Evolutionary conservation across 2,888 invertebrate species (phyloP), one percentile per base, ranked within the genome.

Genomic region (Deladenus siricidicola): DNA sequence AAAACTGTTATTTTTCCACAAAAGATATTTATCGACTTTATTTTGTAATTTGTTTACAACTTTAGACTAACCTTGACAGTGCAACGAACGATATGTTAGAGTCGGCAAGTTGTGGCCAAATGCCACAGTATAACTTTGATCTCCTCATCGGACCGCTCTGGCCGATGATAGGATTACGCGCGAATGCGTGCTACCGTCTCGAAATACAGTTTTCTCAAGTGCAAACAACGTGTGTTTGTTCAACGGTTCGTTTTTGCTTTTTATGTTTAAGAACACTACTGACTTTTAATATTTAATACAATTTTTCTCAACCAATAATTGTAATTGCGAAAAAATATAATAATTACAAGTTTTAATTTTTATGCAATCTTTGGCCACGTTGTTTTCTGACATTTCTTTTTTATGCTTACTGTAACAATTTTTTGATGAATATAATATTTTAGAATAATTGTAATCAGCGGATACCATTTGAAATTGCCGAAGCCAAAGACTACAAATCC

Each of bases 171-270:
- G 73, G 71, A 1, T 58, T 73, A 2, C 66, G 67, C 56, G 42
- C 66, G n/a, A 70, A 72, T 58, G 72, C 68, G 8, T 71, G 71
- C 44, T 74, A 73, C 55, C 58, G 63, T 24, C 57, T 73, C 23
- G 68, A 73, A 52, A 52, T 67, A 1, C 66, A 70, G 19, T 57
- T 56, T 17, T 57, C 64, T 28, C 57, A 62, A 8, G 54, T 66
- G 6, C 67, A 66, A 54, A 62, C 67, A 10, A 70, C 70, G 45
- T 73, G 72, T 49, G 59, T 65, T 3, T 74, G 74, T 45, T 70
- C 70, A 8, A 63, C 30, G 42, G 62, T 63, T n/a, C n/a, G n/a
- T n/a, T n/a, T n/a, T n/a, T n/a, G n/a, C n/a, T n/a, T n/a, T n/a
- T n/a, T n/a, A n/a, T n/a, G n/a, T n/a, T n/a, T n/a, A n/a, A n/a